Conservation (phyloP, 1,140 invertebrate species). For the Agrilus planipennis region DNA sequence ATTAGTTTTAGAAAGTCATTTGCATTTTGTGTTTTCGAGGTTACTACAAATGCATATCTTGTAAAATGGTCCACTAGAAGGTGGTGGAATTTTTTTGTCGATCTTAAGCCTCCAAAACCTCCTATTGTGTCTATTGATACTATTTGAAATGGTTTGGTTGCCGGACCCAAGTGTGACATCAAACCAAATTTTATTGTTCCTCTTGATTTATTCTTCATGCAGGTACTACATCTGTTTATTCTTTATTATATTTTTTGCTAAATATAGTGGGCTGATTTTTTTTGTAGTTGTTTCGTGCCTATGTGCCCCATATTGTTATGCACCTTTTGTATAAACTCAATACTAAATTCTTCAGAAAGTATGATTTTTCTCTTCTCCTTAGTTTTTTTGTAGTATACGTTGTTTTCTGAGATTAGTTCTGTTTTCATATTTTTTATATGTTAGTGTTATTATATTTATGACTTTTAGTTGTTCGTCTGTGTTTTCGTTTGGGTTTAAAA, state of each 20-base stretch:
- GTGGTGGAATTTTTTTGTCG: slow-evolving; percentile 13
- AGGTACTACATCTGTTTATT: slow-evolving; percentile 16
- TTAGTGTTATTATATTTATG: slow-evolving; percentile 24
- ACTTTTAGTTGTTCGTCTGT: slow-evolving; percentile 24
- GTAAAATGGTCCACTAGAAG: too few relatives aligned
- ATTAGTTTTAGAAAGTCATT: slow-evolving; percentile 12
- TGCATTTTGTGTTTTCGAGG: too few relatives aligned
- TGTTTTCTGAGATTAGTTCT: slow-evolving; percentile 4
- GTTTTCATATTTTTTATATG: slow-evolving; percentile 15
- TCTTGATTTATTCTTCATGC: slow-evolving; percentile 22
- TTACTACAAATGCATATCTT: too few relatives aligned
- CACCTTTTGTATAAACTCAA: slow-evolving; percentile 17
- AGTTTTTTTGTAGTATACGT: slow-evolving; percentile 5
- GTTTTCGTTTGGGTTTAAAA: slow-evolving; percentile 24
- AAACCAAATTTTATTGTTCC: slow-evolving; percentile 16
- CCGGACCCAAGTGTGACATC: slow-evolving; percentile 18
- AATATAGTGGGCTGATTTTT: slow-evolving; percentile 17
- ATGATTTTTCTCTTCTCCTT: slow-evolving; percentile 5
- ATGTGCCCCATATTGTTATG: slow-evolving; percentile 15
- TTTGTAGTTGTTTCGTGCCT: slow-evolving; percentile 17
- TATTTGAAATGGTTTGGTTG: slow-evolving; percentile 8
- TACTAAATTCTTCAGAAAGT: slow-evolving; percentile 1
- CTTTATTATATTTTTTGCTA: slow-evolving; percentile 15
- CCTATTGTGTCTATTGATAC: slow-evolving; percentile 13
- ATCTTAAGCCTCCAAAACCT: slow-evolving; percentile 12